These are phyloP conservation scores for Pollenia angustigena DNA, from an alignment of 2,888 invertebrate species.

Conservation along the genomic window DNA sequence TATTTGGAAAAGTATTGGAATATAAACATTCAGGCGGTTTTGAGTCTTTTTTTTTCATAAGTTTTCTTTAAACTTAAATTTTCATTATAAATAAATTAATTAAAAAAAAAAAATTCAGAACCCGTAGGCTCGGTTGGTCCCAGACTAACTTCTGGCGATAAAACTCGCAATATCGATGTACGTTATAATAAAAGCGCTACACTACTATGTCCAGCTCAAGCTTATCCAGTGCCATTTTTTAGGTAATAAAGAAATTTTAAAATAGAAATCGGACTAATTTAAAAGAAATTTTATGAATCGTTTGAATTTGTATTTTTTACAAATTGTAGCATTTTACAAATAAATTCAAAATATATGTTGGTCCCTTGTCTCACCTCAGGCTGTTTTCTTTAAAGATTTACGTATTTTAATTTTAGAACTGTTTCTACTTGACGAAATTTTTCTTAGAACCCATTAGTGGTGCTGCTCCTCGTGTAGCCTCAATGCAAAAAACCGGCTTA, in stretches of 20 bases:
- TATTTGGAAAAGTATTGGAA: background rate
- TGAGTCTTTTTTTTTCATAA: too few relatives aligned
- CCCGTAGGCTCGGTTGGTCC: conserved; percentile 83
- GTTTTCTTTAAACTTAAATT: background rate
- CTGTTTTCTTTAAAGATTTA: conserved; percentile 68
- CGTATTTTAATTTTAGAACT: too few relatives aligned
- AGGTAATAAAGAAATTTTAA: conserved; percentile 83
- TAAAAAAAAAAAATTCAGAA: conserved; percentile 73
- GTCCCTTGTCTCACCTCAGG: conserved; percentile 45
- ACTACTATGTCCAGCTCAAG: conserved; percentile 88
- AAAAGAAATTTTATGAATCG: too few relatives aligned
- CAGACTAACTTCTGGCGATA: conserved; percentile 90
- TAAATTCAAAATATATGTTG: too few relatives aligned
- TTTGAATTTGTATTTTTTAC: too few relatives aligned
- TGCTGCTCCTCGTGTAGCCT: conserved; percentile 88
- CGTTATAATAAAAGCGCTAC: conserved; percentile 78
- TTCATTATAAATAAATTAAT: background rate
- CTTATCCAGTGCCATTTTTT: conserved; percentile 88
- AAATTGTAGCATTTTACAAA: too few relatives aligned
- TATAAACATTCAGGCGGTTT: conserved; percentile 74
- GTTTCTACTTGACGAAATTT: background rate
- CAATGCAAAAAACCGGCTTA: conserved; percentile 82
- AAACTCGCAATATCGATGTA: conserved; percentile 81
- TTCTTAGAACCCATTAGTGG: conserved; percentile 88
- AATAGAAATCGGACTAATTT: background rate